Evolutionary conservation across 2,797 vertebrate species (phyloP).

Genomic region (Neosilurus hyrtlii): DNA sequence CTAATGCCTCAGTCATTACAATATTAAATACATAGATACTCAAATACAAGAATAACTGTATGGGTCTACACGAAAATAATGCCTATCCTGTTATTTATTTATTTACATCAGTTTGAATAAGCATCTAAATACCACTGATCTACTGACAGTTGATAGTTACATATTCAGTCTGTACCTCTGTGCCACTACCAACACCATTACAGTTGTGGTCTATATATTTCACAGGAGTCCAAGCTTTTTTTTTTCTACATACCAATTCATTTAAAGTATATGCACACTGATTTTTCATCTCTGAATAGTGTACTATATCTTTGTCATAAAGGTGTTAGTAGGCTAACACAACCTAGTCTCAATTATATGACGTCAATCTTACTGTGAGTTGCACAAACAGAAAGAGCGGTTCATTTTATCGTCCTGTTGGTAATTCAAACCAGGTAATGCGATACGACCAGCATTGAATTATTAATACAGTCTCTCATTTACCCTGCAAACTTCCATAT

Average conservation of each 20-base stretch:
- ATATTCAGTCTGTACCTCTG: background rate
- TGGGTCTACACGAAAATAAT: background rate
- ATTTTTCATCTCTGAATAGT: background rate
- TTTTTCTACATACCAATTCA: background rate
- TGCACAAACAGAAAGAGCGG: slow-evolving; percentile 39
- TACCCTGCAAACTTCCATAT: slow-evolving; percentile 43
- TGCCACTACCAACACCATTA: background rate
- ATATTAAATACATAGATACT: background rate
- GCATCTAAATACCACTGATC: background rate
- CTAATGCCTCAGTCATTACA: background rate
- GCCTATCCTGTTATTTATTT: background rate
- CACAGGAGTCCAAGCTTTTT: background rate
- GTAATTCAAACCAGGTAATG: slow-evolving; percentile 60
- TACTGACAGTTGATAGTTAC: background rate
- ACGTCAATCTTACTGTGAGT: slow-evolving; percentile 28
- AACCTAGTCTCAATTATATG: slow-evolving; percentile 1
- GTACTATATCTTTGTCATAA: background rate
- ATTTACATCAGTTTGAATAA: background rate
- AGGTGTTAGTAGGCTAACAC: background rate
- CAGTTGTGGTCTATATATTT: background rate
- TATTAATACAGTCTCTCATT: slow-evolving; percentile 61
- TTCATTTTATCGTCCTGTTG: slow-evolving; percentile 26
- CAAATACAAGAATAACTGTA: no score
- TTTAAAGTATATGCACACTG: background rate
- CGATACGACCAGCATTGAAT: slow-evolving; percentile 64